These are phyloP conservation scores for Drosophila kokeensis DNA, from an alignment of 2,888 invertebrate genomes.

Conservation along the genomic window DNA sequence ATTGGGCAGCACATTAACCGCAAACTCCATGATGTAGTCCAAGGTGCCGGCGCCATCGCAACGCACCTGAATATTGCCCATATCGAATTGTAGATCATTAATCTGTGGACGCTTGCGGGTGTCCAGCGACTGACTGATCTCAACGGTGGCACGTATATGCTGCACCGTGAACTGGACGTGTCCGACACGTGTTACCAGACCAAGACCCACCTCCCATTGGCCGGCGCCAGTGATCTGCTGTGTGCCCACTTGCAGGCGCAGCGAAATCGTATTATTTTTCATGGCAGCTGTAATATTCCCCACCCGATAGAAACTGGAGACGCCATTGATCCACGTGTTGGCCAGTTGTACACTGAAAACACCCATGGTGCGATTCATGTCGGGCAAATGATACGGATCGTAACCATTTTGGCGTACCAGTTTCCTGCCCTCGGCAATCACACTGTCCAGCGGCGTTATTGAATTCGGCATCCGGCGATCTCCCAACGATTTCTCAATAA, in stretches of 20 bases:
- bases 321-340: slow-evolving; percentile 92
- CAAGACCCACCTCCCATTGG: slow-evolving; percentile 91
- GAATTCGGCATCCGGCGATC: slow-evolving; percentile 92
- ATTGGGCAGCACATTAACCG: slow-evolving; percentile 93
- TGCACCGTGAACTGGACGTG: slow-evolving; percentile 92
- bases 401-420: slow-evolving; percentile 88
- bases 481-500: slow-evolving; percentile 89
- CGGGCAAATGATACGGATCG: slow-evolving; percentile 91
- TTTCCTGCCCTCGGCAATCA: slow-evolving; percentile 90
- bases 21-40: slow-evolving; percentile 93
- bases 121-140: slow-evolving; percentile 91
- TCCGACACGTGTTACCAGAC: slow-evolving; percentile 89
- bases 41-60: slow-evolving; percentile 94
- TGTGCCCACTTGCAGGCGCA: slow-evolving; percentile 90
- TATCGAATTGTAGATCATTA: slow-evolving; percentile 90
- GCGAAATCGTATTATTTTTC: slow-evolving; percentile 88
- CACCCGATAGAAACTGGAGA: slow-evolving; percentile 92
- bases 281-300: slow-evolving; percentile 91
- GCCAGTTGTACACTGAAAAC: slow-evolving; percentile 89
- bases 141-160: slow-evolving; percentile 89
- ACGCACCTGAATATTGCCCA: slow-evolving; percentile 93
- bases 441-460: slow-evolving; percentile 93
- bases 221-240: slow-evolving; percentile 91
- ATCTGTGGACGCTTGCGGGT: slow-evolving; percentile 90
- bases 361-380: slow-evolving; percentile 90